Evolutionary conservation across 2,113 vertebrate species (phyloP).

Genomic region (Dromiciops gliroides): DNA sequence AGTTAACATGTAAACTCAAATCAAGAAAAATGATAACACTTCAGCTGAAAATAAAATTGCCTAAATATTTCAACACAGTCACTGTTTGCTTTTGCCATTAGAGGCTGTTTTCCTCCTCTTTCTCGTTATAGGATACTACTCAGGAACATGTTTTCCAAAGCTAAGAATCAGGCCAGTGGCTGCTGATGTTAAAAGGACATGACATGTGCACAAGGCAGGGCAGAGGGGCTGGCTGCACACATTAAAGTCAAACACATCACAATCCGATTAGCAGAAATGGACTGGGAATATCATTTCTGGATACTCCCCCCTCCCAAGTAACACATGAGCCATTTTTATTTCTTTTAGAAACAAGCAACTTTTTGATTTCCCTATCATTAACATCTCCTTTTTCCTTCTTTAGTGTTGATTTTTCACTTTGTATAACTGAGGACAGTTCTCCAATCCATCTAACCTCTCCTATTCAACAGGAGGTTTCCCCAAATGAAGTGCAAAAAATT

Average conservation of each 20-base stretch:
- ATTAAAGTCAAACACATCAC: constrained; percentile 90
- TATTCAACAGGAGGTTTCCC: constrained; percentile 55
- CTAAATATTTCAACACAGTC: constrained; percentile 57
- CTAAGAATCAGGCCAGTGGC: constrained; percentile 92
- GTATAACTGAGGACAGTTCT: constrained; percentile 59
- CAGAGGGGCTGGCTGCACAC: constrained; percentile 93
- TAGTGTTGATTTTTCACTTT: constrained; percentile 61
- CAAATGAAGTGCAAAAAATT: constrained; percentile 50
- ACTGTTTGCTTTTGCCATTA: accelerated
- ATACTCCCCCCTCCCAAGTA: constrained; percentile 53
- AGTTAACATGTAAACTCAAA: constrained; percentile 3
- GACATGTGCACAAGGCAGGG: constrained; percentile 92
- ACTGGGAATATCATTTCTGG: constrained; percentile 65
- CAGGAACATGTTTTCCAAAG: constrained; percentile 78
- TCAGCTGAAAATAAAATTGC: constrained; percentile 33
- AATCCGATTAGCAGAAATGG: constrained; percentile 79
- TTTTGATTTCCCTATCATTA: constrained; percentile 30
- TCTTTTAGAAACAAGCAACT: constrained; percentile 71
- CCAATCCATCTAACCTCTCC: constrained; percentile 66
- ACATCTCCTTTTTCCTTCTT: constrained; percentile 16
- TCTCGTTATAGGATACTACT: constrained; percentile 73
- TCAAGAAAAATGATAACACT: constrained; percentile 9
- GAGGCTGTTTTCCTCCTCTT: constrained; percentile 5
- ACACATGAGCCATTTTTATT: constrained; percentile 76
- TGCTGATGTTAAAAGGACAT: constrained; percentile 96